These are phyloP conservation scores for Sebastes hopkinsi DNA, from an alignment of 2,797 vertebrate genomes.

Conservation along the genomic window DNA sequence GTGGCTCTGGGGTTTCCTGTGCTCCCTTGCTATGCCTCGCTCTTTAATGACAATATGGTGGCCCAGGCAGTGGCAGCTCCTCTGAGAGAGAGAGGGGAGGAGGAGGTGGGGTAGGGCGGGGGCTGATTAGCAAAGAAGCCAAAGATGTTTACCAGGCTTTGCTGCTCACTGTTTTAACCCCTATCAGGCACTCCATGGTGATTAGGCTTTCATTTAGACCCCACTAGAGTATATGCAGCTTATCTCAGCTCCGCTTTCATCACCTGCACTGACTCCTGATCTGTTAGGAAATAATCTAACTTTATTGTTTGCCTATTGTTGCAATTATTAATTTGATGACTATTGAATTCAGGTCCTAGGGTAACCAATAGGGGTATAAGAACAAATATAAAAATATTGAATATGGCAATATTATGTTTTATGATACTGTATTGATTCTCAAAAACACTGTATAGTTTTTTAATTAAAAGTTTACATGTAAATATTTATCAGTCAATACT, in stretches of 20 bases:
- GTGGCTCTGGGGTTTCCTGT: conserved; percentile 70
- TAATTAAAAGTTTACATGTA: no score
- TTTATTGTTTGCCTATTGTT: background rate
- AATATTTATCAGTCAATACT: no score
- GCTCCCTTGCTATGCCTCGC: conserved; percentile 69
- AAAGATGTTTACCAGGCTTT: conserved; percentile 78
- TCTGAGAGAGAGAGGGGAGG: conserved; percentile 44
- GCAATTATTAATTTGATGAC: background rate
- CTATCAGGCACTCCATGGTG: conserved; percentile 44
- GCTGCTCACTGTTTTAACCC: conserved; percentile 61
- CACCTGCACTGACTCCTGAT: conserved; percentile 31
- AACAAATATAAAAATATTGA: no score
- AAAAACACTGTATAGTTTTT: no score
- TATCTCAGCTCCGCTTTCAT: conserved; percentile 40
- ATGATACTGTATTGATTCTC: no score
- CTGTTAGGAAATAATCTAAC: conserved; percentile 14
- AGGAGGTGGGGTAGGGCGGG: conserved; percentile 28
- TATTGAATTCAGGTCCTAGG: background rate
- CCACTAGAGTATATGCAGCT: conserved; percentile 21
- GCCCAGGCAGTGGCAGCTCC: conserved; percentile 71
- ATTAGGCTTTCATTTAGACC: conserved; percentile 64
- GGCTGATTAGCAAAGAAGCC: conserved; percentile 70
- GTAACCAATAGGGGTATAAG: no score
- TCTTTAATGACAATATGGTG: conserved; percentile 87
- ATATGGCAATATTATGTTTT: no score